These are phyloP conservation scores for Stenopsyche tienmushanensis DNA, from an alignment of 1,140 invertebrate genomes.

Conservation along the genomic window DNA sequence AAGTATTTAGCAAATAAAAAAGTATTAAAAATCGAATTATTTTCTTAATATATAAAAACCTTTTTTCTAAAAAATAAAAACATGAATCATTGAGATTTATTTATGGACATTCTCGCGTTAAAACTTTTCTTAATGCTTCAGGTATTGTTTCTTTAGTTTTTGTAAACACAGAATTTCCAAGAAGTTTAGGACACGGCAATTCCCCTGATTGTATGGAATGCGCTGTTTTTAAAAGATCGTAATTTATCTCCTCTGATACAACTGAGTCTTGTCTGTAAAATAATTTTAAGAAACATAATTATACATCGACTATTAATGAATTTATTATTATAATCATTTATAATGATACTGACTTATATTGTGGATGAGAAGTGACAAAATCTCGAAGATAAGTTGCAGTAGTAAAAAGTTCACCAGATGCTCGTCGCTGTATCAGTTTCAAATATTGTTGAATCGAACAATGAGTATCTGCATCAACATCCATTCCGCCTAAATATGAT, in stretches of 20 bases:
- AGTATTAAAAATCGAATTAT: not conserved
- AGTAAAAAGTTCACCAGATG: conserved; percentile 82
- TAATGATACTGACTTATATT: conserved; percentile 83
- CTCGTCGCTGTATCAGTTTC: conserved; percentile 87
- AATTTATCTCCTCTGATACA: conserved; percentile 87
- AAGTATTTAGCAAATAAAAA: not conserved
- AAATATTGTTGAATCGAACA: conserved; percentile 97
- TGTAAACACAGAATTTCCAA: conserved; percentile 69
- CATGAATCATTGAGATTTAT: not conserved
- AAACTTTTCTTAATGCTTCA: conserved; percentile 64
- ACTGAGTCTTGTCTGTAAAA: conserved; percentile 79
- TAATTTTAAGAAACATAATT: conserved; percentile 20
- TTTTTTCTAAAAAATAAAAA: not conserved
- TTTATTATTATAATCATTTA: not conserved
- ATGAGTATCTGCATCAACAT: conserved; percentile 94
- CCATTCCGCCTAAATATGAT: conserved; percentile 89
- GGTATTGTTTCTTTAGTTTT: conserved; percentile 83
- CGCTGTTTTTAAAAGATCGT: conserved; percentile 84
- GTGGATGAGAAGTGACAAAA: conserved; percentile 85
- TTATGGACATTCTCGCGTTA: conserved; percentile 44
- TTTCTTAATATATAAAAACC: not conserved
- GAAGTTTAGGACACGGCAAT: conserved; percentile 70
- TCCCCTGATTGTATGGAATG: conserved; percentile 72
- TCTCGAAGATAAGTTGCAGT: conserved; percentile 91
- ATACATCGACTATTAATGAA: not conserved